Evolutionary conservation across 1,140 invertebrate genomes (phyloP).

Genomic region (Arion vulgaris): DNA sequence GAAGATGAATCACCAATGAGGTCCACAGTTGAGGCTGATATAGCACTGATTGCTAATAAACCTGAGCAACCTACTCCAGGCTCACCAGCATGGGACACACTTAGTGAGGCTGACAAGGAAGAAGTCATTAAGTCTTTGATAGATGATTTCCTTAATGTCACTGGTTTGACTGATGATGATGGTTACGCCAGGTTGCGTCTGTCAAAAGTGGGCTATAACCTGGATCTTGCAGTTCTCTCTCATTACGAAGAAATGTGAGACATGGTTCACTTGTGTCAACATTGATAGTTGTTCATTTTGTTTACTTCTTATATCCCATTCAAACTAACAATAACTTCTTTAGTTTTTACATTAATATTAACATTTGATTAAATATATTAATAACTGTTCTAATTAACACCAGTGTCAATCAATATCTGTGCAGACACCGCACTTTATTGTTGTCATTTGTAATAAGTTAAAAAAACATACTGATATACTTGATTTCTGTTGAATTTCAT

Average conservation of each 20-base stretch:
- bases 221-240: conserved; percentile 12
- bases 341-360: too few relatives aligned
- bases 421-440: too few relatives aligned
- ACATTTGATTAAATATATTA: too few relatives aligned
- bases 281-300: background rate
- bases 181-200: conserved; percentile 5
- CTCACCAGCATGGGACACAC: background rate
- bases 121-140: background rate
- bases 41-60: background rate
- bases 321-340: too few relatives aligned
- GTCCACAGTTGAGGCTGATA: background rate
- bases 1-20: background rate
- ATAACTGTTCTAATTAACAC: too few relatives aligned
- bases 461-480: too few relatives aligned
- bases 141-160: background rate
- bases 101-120: conserved; percentile 9
- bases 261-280: background rate
- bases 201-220: background rate
- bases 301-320: background rate
- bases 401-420: too few relatives aligned
- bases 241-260: conserved; percentile 28
- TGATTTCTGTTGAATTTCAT: too few relatives aligned
- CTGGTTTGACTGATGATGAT: conserved; percentile 2
- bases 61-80: conserved; percentile 4
- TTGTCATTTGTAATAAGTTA: too few relatives aligned